Conservation (phyloP, 2,113 vertebrate genomes). For the Leiothrix lutea region DNA sequence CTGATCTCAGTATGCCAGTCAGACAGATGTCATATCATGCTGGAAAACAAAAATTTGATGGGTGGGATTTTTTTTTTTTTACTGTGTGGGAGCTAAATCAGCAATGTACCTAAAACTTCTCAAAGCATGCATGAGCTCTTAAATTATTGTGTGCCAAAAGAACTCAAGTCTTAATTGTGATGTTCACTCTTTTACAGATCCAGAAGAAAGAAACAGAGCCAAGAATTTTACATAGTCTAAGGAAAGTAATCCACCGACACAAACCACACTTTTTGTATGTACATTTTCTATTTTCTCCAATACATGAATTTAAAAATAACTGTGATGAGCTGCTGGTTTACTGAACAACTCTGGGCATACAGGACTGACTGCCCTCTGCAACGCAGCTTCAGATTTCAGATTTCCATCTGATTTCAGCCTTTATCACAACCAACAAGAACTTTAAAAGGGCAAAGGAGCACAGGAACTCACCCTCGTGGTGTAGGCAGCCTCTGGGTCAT, state of each 20-base stretch:
- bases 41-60: not conserved
- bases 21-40: not conserved
- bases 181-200: not conserved
- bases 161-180: not conserved
- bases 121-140: not conserved
- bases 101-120: not conserved
- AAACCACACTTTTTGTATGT: not conserved
- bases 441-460: not conserved
- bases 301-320: not conserved
- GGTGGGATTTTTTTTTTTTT: not conserved
- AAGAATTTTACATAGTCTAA: not conserved
- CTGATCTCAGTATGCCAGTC: not conserved
- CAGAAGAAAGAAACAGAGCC: not conserved
- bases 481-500: conserved; percentile 85
- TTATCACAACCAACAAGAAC: not conserved
- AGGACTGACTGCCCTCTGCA: not conserved
- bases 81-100: not conserved
- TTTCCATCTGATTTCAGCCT: not conserved
- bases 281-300: not conserved
- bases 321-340: not conserved
- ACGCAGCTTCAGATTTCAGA: not conserved
- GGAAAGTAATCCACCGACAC: not conserved
- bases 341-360: not conserved
- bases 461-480: conserved; percentile 78
- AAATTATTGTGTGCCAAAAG: not conserved